Conservation (phyloP, 2,797 vertebrate genomes). For the Benthosema pterotum region DNA sequence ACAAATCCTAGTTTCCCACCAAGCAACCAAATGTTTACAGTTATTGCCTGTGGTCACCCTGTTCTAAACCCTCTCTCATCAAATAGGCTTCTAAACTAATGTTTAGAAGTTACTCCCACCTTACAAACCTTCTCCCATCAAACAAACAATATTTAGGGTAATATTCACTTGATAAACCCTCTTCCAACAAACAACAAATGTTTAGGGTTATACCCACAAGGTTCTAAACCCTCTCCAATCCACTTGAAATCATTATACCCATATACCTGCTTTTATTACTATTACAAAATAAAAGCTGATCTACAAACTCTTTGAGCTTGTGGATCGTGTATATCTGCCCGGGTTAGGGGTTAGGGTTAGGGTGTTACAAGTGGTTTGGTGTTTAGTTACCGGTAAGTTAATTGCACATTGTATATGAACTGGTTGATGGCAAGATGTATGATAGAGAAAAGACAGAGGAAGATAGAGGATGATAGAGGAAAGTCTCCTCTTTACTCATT, state of each 20-base stretch:
- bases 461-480: slow-evolving; percentile 37
- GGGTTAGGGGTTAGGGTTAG: no score
- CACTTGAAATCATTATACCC: no score
- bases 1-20: slow-evolving; percentile 56
- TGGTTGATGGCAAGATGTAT: slow-evolving; percentile 3
- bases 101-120: no score
- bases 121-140: slow-evolving; percentile 34
- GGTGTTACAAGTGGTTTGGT: no score
- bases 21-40: slow-evolving; percentile 32
- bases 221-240: no score
- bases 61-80: neutral
- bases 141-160: slow-evolving; percentile 53
- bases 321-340: no score
- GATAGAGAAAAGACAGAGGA: no score
- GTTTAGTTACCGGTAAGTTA: no score
- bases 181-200: slow-evolving; percentile 10
- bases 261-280: no score
- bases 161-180: neutral
- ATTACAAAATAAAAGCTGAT: no score
- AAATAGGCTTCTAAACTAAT: slow-evolving; percentile 19
- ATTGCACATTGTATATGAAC: neutral
- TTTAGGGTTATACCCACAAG: no score
- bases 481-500: slow-evolving; percentile 45
- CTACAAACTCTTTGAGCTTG: no score
- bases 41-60: slow-evolving; percentile 18